Percentiles rank a stretch among this genome's conserved stretches.
phyloP scores from a whole-genome alignment of 2,888 invertebrate species.

The Stomorhina lunata region DNA sequence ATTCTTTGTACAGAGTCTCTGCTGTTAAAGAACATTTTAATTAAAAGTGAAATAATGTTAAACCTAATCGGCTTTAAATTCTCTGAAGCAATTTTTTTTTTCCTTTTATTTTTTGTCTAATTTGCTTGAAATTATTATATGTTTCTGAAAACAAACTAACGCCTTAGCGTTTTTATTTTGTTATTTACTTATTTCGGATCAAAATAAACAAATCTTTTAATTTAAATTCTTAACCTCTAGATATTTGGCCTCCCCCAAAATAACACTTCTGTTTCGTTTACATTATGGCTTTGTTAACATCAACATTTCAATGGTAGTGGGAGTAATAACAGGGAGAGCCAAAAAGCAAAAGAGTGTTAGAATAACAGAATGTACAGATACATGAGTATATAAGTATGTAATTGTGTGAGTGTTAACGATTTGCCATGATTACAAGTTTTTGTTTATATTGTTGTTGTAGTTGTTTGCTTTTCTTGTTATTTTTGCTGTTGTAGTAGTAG shows the following conservation, averaged over 20 bases:
- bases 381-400: too few relatives aligned
- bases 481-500: neutral
- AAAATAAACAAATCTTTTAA: too few relatives aligned
- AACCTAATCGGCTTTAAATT: conserved; percentile 7
- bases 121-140: neutral
- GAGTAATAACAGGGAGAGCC: too few relatives aligned
- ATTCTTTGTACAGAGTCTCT: too few relatives aligned
- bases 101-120: neutral
- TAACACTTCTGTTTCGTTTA: too few relatives aligned
- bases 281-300: too few relatives aligned
- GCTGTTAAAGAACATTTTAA: neutral
- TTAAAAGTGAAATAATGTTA: neutral
- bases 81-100: neutral
- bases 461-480: neutral
- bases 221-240: too few relatives aligned
- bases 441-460: neutral
- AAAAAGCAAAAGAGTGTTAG: too few relatives aligned
- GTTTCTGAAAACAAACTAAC: neutral
- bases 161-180: neutral
- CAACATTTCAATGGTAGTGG: too few relatives aligned
- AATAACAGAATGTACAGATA: too few relatives aligned
- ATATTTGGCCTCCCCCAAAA: too few relatives aligned
- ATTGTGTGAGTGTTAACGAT: neutral
- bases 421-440: neutral
- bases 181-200: neutral